A percentile compares a stretch with the other conserved stretches of the same genome.
Conservation (phyloP, 2,888 invertebrate species). For the Eilema sororculum region DNA sequence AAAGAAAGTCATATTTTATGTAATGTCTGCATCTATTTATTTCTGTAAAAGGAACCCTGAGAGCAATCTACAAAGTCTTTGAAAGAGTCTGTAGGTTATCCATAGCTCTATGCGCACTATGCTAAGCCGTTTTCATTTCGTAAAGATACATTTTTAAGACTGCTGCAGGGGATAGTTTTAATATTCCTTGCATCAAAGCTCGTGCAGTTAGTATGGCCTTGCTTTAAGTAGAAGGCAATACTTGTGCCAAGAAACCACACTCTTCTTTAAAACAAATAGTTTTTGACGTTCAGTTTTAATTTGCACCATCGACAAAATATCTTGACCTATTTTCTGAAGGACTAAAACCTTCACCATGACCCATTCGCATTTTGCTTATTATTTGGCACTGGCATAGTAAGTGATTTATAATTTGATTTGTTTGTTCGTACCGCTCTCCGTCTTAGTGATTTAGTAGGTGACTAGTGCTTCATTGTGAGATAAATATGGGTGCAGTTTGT, state of each 20-base stretch:
- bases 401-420: conserved; percentile 34
- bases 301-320: conserved; percentile 21
- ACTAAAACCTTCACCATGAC: conserved; percentile 30
- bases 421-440: conserved; percentile 17
- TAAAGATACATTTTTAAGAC: too few relatives aligned
- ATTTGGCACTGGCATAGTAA: conserved; percentile 29
- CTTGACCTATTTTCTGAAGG: conserved; percentile 43
- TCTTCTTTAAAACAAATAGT: neutral
- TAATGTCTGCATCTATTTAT: neutral
- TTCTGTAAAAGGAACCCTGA: neutral
- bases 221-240: neutral
- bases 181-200: too few relatives aligned
- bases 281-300: conserved; percentile 5
- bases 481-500: conserved; percentile 4
- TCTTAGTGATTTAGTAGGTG: conserved; percentile 19
- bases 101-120: too few relatives aligned
- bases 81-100: neutral
- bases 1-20: neutral
- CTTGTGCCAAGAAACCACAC: neutral
- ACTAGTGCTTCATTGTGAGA: neutral
- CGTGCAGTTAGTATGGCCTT: neutral
- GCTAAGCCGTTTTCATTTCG: too few relatives aligned
- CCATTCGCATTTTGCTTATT: conserved; percentile 27
- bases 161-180: too few relatives aligned
- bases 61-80: neutral